Evolutionary conservation across 2,888 invertebrate genomes (phyloP).

Genomic region (Charanyca ferruginea): DNA sequence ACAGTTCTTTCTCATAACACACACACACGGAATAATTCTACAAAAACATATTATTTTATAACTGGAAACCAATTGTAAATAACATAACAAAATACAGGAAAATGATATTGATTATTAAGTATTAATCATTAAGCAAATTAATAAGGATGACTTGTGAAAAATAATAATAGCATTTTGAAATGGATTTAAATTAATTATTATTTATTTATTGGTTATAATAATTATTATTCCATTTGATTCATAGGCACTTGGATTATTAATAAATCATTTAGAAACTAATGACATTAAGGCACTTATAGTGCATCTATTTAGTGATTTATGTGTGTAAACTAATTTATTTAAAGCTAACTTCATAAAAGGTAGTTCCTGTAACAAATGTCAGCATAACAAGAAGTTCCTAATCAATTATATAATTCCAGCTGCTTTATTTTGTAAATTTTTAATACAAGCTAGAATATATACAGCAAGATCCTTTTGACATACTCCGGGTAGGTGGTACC

Average conservation of each 20-base stretch:
- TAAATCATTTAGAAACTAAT: constrained; percentile 3
- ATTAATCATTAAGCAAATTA: constrained; percentile 27
- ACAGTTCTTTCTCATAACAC: constrained; percentile 31
- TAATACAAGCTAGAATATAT: constrained; percentile 24
- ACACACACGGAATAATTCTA: constrained; percentile 20
- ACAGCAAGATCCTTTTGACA: not conserved
- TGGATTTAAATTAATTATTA: constrained; percentile 7
- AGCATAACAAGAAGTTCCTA: not conserved
- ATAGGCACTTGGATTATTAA: constrained; percentile 13
- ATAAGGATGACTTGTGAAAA: constrained; percentile 14
- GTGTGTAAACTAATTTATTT: constrained; percentile 9
- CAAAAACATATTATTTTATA: constrained; percentile 25
- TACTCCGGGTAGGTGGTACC: not conserved
- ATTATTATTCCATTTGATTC: constrained; percentile 5
- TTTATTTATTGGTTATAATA: constrained; percentile 8
- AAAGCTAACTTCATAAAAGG: constrained; percentile 12
- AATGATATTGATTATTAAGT: constrained; percentile 23
- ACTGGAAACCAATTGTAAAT: constrained; percentile 13
- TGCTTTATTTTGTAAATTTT: constrained; percentile 12
- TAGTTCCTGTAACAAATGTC: constrained; percentile 6
- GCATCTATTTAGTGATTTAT: not conserved
- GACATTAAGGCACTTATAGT: not conserved
- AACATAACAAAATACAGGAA: constrained; percentile 20
- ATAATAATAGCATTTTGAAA: constrained; percentile 17
- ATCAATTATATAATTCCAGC: constrained; percentile 3